Evolutionary conservation across 2,797 vertebrate genomes (phyloP).

Genomic region (Pangasius djambal): DNA sequence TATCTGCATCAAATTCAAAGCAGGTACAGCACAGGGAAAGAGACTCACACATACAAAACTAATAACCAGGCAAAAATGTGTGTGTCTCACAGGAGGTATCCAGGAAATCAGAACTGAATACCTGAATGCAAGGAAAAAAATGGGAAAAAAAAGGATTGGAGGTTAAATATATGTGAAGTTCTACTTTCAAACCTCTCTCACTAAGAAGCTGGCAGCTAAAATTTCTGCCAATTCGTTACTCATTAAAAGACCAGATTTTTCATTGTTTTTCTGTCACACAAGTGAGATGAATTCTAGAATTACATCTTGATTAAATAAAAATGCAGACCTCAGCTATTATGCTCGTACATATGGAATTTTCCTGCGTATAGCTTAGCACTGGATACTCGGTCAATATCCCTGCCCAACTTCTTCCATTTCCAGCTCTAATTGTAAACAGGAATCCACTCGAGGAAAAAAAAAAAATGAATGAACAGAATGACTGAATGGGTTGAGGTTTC

Average conservation of each 20-base stretch:
- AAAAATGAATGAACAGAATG: conserved; percentile 44
- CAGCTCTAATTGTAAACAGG: conserved; percentile 43
- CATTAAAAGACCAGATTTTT: conserved; percentile 28
- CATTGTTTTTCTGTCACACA: conserved; percentile 10
- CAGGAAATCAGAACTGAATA: conserved; percentile 61
- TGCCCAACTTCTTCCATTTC: conserved; percentile 25
- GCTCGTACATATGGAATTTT: conserved; percentile 25
- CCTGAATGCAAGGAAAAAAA: conserved; percentile 56
- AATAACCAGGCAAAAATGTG: conserved; percentile 58
- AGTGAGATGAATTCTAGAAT: conserved; percentile 31
- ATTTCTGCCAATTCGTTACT: conserved; percentile 37
- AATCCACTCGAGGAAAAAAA: not conserved
- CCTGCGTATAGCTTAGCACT: conserved; percentile 16
- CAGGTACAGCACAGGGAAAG: conserved; percentile 58
- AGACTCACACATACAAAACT: conserved; percentile 57
- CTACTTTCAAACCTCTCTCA: conserved; percentile 34
- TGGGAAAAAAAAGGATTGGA: conserved; percentile 43
- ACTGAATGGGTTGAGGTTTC: conserved; percentile 42
- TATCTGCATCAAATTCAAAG: conserved; percentile 68
- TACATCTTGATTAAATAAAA: conserved; percentile 37
- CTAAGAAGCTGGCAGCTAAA: conserved; percentile 29
- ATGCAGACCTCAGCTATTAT: conserved; percentile 16
- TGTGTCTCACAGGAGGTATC: conserved; percentile 49
- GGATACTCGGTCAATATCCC: conserved; percentile 20
- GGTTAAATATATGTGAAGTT: conserved; percentile 42